Conservation (phyloP, 1,140 invertebrate species). For the Pemphigus obesinymphae region DNA sequence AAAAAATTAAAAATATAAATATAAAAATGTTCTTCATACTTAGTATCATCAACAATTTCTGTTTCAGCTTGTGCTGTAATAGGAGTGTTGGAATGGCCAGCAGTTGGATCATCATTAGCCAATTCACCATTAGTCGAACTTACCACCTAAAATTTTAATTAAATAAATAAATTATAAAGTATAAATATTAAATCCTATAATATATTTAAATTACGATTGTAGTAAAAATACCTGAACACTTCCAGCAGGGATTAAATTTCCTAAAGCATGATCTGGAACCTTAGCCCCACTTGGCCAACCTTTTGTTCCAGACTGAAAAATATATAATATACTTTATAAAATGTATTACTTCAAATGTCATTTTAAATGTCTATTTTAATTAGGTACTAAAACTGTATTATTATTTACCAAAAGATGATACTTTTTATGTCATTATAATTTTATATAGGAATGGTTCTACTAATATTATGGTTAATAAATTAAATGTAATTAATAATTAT, state of each 20-base stretch:
- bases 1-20: not conserved
- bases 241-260: conserved; percentile 81
- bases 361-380: not conserved
- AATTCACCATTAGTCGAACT: conserved; percentile 95
- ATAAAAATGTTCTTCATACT: conserved; percentile 55
- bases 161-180: conserved; percentile 31
- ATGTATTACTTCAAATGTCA: too few relatives aligned
- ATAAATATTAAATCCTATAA: not conserved
- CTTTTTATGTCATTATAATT: not conserved
- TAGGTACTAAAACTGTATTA: not conserved
- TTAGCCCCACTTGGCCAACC: conserved; percentile 61
- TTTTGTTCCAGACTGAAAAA: conserved; percentile 48
- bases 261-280: conserved; percentile 56
- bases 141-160: conserved; percentile 73
- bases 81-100: conserved; percentile 92
- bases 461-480: not conserved
- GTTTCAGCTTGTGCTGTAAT: conserved; percentile 89
- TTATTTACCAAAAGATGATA: not conserved
- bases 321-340: not conserved
- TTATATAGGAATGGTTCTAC: conserved; percentile 9
- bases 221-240: conserved; percentile 72
- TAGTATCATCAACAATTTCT: conserved; percentile 86
- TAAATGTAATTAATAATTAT: not conserved
- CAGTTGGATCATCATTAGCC: conserved; percentile 89
- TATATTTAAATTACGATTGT: not conserved